Evolutionary conservation across 2,888 invertebrate genomes (phyloP), one percentile per base, ranked within the genome.

Genomic region (Tenthredo distinguenda): DNA sequence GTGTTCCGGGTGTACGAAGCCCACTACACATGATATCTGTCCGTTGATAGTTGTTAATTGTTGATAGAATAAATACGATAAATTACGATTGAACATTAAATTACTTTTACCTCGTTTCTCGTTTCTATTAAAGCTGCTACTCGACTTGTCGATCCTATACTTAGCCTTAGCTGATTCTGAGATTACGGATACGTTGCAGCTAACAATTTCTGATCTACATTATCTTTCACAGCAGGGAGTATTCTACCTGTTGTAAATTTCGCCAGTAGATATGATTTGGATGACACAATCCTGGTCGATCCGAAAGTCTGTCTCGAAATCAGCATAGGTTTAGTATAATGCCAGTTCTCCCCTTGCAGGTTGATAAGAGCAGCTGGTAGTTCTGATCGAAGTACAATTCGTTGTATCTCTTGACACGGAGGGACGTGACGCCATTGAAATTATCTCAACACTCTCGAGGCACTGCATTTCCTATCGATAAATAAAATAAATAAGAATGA

Each of bases 391-490:
- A n/a, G 81, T 37, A 40, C 37, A 81, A 21, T 62, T 81, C 37
- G 81, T 81, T 31, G 81, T 62, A 40, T 81, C 81, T 40, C 62
- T 81, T 21, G 58, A 81, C 12, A 62, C 15, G 9, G 81, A 81
- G 47, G 58, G 81, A 58, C 62, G 81, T 34, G 81, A 81, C 3
- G 81, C 40, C 58, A 40, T 81, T 40, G 81, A 81, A 26, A 81
- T 81, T 81, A 81, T 81, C 62, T 81, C 81, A 50, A 81, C 62
- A 34, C 81, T 81, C 10, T 62, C 81, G 58, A 81, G 58, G 58
- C 81, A 62, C 81, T 81, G 81, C 58, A 81, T 81, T 81, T 62
- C 81, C 81, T 81, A 31, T n/a, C 40, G 7, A 62, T 40, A 5
- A 55, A 55, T 55, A 18, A 77, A 34, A 55, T 3, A 40, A 58